These are phyloP conservation scores for Hemithea aestivaria DNA, from an alignment of 2,888 invertebrate species.

Conservation along the genomic window DNA sequence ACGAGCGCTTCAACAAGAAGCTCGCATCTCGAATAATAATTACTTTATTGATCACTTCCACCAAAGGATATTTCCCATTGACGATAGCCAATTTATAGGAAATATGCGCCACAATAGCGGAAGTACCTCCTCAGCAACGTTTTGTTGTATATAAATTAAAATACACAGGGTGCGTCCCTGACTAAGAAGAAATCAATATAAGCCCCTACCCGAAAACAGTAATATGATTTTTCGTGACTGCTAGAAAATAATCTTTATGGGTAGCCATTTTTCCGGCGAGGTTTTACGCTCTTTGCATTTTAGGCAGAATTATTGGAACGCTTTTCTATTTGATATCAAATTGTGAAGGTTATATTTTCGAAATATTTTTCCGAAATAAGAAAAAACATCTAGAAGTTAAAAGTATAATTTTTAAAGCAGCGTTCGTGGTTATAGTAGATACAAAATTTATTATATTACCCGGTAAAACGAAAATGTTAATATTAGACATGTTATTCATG, in stretches of 20 bases:
- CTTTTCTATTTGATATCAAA: neutral
- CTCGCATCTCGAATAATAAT: too few species aligned
- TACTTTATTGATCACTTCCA: too few species aligned
- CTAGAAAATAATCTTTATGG: constrained; percentile 24
- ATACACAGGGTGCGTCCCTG: constrained; percentile 20
- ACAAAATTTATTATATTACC: too few species aligned
- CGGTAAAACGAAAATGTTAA: too few species aligned
- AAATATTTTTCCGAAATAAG: too few species aligned
- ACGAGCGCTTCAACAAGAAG: too few species aligned
- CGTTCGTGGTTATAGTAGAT: too few species aligned
- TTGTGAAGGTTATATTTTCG: neutral
- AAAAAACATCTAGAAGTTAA: constrained; percentile 15
- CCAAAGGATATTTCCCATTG: too few species aligned
- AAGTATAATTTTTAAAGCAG: too few species aligned
- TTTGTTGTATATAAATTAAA: constrained; percentile 32
- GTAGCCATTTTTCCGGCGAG: constrained; percentile 19
- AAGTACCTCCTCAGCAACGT: constrained; percentile 14
- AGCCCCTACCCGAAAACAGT: constrained; percentile 34
- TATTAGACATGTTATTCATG: too few species aligned
- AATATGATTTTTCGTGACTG: constrained; percentile 34
- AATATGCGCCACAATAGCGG: constrained; percentile 28
- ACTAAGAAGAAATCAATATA: constrained; percentile 46
- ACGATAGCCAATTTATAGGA: constrained; percentile 2
- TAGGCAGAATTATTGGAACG: constrained; percentile 12
- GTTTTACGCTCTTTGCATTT: constrained; percentile 18